Base-by-base conservation (phyloP, 1,140 invertebrate genomes). In the Drosophila repletoides region DNA sequence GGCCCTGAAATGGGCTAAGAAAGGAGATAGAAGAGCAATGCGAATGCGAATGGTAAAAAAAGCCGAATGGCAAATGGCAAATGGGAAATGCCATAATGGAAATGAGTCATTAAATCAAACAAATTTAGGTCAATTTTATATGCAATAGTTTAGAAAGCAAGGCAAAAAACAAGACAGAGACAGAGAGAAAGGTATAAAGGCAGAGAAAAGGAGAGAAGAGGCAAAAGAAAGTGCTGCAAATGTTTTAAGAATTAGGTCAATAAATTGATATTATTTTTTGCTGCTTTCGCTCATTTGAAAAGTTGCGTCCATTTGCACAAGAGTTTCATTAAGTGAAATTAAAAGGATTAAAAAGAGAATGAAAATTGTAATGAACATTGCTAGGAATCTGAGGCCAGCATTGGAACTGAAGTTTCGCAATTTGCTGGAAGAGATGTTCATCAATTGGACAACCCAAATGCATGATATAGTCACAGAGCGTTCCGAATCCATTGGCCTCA, bases 391-490 rank as follows among this genome's bases (percentile, higher is more conserved):
- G 1, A 86, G 89, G 5, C 87, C 91, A 14, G 74, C 89, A 0
- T 56, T 93, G n/a, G 93, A 95, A 80, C 88, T 93, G 12, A 90
- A 92, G 45, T 89, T 96, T 41, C 93, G 94, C 56, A 93, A 92
- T 6, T 91, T 93, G n/a, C 93, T 95, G 28, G 95, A 97, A 83
- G 92, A 93, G 49, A 93, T 94, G 38, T 92, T 96, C 9, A 95
- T 95, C 53, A 95, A 95, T 77, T 97, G 95, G 95, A 92, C 93
- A 2, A 92, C 92, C 28, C 93, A 95, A 76, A 94, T 95, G 34
- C 92, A 93, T 51, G 94, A 96, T 81, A 93, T 96, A 7, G 68
- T 90, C 0, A 61, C 72, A 48, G 89, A 90, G 21, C 73, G 63
- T 12, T 87, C 79, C 10, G 56, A 89, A 5, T 26, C 74, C 0